Evolutionary conservation across 2,113 vertebrate genomes (phyloP).

Genomic region (Mugil cephalus): DNA sequence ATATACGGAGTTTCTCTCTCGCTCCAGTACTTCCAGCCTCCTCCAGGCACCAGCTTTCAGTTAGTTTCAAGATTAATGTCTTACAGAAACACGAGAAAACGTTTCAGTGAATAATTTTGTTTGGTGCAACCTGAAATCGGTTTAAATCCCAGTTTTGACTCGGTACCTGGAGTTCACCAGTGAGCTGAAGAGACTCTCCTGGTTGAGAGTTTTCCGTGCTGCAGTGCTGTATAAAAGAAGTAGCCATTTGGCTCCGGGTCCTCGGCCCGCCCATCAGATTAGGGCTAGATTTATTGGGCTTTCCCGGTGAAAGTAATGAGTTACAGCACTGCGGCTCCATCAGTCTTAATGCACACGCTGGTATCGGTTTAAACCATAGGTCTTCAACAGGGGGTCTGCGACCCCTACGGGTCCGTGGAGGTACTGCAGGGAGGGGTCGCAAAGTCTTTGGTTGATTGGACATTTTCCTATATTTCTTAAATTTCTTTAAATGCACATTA

Average conservation of each 20-base stretch:
- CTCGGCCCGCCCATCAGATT: conserved; percentile 30
- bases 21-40: conserved; percentile 25
- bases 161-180: conserved; percentile 3
- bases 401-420: no score
- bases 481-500: no score
- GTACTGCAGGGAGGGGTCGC: no score
- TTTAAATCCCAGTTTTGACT: conserved; percentile 29
- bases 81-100: conserved; percentile 24
- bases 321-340: conserved; percentile 20
- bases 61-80: conserved; percentile 30
- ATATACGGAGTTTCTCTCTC: conserved; percentile 22
- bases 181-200: not conserved
- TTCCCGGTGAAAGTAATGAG: conserved; percentile 59
- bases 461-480: no score
- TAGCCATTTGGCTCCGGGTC: conserved; percentile 21
- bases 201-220: not conserved
- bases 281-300: conserved; percentile 30
- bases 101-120: conserved; percentile 26
- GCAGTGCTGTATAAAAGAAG: conserved; percentile 3
- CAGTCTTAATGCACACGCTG: conserved; percentile 3
- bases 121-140: conserved; percentile 23
- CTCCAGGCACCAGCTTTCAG: conserved; percentile 39
- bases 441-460: no score
- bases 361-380: conserved; percentile 23
- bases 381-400: no score